Percentiles rank a stretch among this genome's conserved stretches.
Evolutionary conservation across 92 coral and sea anemone species (phyloP).

Genomic region (Scolanthus callimorphus): DNA sequence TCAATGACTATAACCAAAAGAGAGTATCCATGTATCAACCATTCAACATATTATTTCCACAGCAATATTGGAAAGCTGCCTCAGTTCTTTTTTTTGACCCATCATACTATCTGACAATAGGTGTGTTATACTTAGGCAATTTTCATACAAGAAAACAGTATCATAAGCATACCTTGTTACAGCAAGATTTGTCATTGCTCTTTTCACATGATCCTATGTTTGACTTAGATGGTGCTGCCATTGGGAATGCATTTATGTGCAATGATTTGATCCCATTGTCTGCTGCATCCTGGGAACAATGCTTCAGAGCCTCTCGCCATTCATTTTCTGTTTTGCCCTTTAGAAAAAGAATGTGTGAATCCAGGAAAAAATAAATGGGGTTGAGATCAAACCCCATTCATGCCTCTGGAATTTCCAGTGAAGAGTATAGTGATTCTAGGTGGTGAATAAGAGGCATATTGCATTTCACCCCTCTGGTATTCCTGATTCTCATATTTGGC

Average conservation of each 20-base stretch:
- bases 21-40: no score
- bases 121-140: no score
- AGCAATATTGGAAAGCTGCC: no score
- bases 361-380: not conserved
- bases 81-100: no score
- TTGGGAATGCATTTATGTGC: slow-evolving; percentile 31
- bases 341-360: not conserved
- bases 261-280: slow-evolving; percentile 14
- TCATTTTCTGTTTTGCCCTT: slow-evolving; percentile 70
- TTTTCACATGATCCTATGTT: not conserved
- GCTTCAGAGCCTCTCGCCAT: slow-evolving; percentile 61
- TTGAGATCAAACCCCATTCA: not conserved
- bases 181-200: slow-evolving; percentile 2
- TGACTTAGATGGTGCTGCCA: slow-evolving; percentile 7
- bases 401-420: not conserved
- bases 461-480: no score
- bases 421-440: no score
- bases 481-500: no score
- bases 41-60: no score
- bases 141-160: no score
- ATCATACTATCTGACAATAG: no score
- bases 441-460: not conserved
- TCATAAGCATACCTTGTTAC: slow-evolving; percentile 23
- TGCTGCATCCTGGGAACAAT: slow-evolving; percentile 30
- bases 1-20: no score